A percentile compares a stretch with the other conserved stretches of the same genome.
Evolutionary conservation across 2,888 invertebrate species (phyloP).

Genomic region (Diarsia dahlii): DNA sequence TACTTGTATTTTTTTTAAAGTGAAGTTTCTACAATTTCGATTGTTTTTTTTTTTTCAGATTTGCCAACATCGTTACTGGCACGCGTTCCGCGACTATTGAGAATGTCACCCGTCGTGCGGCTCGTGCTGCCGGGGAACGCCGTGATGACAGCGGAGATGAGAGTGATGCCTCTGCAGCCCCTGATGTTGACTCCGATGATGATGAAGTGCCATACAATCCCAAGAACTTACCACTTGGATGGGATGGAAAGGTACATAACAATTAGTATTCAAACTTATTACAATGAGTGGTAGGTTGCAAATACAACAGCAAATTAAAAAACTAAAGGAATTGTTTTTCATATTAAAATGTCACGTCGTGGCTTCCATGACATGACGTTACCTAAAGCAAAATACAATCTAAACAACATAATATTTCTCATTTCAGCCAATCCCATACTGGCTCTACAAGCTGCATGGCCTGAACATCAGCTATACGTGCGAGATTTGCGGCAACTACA

Average conservation of each 20-base stretch:
- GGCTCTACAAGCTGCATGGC: slow-evolving; percentile 99
- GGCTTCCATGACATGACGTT: background rate
- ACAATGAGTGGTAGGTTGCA: background rate
- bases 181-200: slow-evolving; percentile 97
- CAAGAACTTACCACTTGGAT: slow-evolving; percentile 99
- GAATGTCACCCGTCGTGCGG: slow-evolving; percentile 99
- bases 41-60: slow-evolving; percentile 84
- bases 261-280: background rate
- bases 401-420: slow-evolving; percentile 11
- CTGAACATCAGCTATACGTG: slow-evolving; percentile 99
- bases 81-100: slow-evolving; percentile 98
- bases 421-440: slow-evolving; percentile 94
- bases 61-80: slow-evolving; percentile 95
- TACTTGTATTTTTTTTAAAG: no score
- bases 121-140: slow-evolving; percentile 97
- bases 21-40: no score
- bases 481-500: slow-evolving; percentile 99
- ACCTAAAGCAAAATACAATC: background rate
- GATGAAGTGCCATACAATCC: slow-evolving; percentile 99
- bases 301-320: no score
- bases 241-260: slow-evolving; percentile 96
- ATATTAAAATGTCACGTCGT: background rate
- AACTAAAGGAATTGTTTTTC: slow-evolving; percentile 93
- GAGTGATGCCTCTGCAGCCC: slow-evolving; percentile 94
- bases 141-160: slow-evolving; percentile 98